Conservation (phyloP, 2,797 vertebrate species). For the Anguilla marmorata region DNA sequence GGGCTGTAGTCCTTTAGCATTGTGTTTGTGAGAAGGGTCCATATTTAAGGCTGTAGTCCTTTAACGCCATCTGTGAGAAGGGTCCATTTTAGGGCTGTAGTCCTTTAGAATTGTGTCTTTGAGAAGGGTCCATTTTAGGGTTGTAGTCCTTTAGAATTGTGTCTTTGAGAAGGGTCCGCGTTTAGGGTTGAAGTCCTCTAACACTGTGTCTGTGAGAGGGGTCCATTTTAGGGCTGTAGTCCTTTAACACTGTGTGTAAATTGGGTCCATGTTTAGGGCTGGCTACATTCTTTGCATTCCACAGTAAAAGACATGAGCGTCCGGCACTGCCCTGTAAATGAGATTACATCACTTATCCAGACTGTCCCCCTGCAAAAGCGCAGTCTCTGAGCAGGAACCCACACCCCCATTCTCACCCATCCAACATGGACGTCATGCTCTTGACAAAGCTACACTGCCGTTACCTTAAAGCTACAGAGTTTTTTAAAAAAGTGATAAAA, state of each 20-base stretch:
- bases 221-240: constrained; percentile 69
- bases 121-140: constrained; percentile 39
- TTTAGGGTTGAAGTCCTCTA: constrained; percentile 58
- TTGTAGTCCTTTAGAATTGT: constrained; percentile 53
- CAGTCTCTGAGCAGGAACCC: constrained; percentile 66
- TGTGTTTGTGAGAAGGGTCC: constrained; percentile 59
- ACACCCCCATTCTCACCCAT: constrained; percentile 66
- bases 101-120: constrained; percentile 71
- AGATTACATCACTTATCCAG: constrained; percentile 84
- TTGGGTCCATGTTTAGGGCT: constrained; percentile 78
- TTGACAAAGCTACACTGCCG: constrained; percentile 66
- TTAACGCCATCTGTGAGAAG: constrained; percentile 16
- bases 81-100: not conserved
- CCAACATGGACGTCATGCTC: constrained; percentile 79
- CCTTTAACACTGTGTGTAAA: constrained; percentile 39
- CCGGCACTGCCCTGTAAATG: constrained; percentile 83
- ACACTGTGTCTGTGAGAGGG: constrained; percentile 41
- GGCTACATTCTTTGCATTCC: constrained; percentile 88
- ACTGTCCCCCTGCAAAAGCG: constrained; percentile 68
- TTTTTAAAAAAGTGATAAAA: constrained; percentile 52
- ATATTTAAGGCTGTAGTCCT: constrained; percentile 72
- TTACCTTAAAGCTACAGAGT: constrained; percentile 41
- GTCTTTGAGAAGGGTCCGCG: constrained; percentile 56
- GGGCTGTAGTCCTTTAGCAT: constrained; percentile 65
- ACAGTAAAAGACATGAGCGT: constrained; percentile 85